These are phyloP conservation scores for Gambusia yucatana DNA, from an alignment of 2,797 vertebrate genomes.

Conservation along the genomic window DNA sequence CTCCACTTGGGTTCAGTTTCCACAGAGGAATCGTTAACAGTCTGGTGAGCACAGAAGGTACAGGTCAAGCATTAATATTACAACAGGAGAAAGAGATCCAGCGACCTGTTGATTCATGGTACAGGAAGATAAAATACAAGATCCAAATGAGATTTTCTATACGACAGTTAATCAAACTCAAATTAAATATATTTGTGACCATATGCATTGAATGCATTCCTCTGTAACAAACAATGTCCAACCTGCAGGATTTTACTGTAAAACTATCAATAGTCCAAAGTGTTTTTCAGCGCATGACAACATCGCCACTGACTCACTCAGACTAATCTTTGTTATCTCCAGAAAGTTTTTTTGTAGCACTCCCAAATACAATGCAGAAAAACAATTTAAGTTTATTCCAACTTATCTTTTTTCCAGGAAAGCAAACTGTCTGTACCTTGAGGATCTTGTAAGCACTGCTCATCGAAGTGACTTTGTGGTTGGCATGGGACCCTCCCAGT, in stretches of 20 bases:
- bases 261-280: not conserved
- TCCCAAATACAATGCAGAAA: constrained; percentile 3
- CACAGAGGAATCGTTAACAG: constrained; percentile 18
- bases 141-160: not conserved
- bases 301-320: not conserved
- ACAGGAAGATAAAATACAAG: not conserved
- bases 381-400: not conserved
- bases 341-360: not conserved
- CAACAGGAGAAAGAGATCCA: constrained; percentile 37
- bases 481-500: constrained; percentile 91
- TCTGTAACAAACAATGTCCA: too few relatives aligned
- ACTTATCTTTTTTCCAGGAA: not conserved
- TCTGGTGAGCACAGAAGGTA: constrained; percentile 16
- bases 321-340: constrained; percentile 21
- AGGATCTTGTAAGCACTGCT: constrained; percentile 96
- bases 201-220: not conserved
- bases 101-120: not conserved
- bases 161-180: not conserved
- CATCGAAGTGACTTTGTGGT: constrained; percentile 95
- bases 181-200: not conserved
- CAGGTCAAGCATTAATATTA: constrained; percentile 60
- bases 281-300: not conserved
- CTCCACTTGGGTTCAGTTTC: constrained; percentile 25
- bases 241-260: not conserved
- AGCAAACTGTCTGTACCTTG: constrained; percentile 83